Evolutionary conservation across 2,797 vertebrate genomes (phyloP), one percentile per base, ranked within the genome.

Genomic region (Craterocephalus amniculus): DNA sequence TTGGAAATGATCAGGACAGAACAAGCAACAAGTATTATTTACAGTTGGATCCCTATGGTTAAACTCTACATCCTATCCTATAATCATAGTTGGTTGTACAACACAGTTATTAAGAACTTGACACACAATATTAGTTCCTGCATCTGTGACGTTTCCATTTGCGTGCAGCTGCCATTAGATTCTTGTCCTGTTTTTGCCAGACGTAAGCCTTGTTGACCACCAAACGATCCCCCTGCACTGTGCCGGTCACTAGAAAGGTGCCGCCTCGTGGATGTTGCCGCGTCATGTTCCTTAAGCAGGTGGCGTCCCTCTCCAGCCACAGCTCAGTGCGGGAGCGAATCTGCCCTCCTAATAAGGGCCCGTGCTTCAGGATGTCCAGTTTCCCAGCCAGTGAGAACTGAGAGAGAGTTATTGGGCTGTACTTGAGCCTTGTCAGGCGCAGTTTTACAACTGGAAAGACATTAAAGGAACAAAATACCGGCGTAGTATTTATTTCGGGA

Each of bases 271-370:
- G 94, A 34, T 93, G 88, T 45, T 93, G 90, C 2, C 91, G 76
- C 60, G 95, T 95, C 89, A 96, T 94, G 87, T 96, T 96, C 84
- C 93, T 90, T 38, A 95, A 91, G 0, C 96, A 96, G 3, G 93
- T 96, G 60, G 95, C 95, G 1, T 96, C 96, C 40, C 95, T 91
- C 76, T 96, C 94, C 74, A 96, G 90, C 95, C 95, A 96, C 75
- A 91, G 83, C 80, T 93, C 84, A 27, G 96, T 92, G 54, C 89
- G 92, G 27, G 91, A 64, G 0, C 91, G 92, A 78, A 96, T 87
- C 83, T 96, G 93, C 0, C 87, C 88, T 5, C 92, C 88, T 35
- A 95, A 77, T 69, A 96, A 92, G 0, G 95, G 94, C 16, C 95
- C 95, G 0, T 94, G 94, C 89, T 96, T 97, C 75, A 97, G 63